These are phyloP conservation scores for Sinopyrophorus schimmeli DNA, from an alignment of 2,888 invertebrate genomes.

Conservation along the genomic window DNA sequence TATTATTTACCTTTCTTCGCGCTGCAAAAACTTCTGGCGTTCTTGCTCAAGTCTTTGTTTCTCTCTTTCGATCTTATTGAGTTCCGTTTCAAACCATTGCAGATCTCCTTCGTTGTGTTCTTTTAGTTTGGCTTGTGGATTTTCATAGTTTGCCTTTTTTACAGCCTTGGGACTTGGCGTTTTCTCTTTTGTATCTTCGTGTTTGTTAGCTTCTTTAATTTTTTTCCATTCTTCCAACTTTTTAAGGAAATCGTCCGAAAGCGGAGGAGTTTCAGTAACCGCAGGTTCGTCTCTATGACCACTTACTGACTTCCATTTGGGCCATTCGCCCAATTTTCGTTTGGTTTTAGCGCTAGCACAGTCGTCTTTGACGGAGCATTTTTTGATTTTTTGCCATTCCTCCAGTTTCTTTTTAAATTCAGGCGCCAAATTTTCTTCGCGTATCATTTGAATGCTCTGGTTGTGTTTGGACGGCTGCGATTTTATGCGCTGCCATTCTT, in stretches of 20 bases:
- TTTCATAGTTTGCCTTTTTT: conserved; percentile 47
- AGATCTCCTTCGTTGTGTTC: conserved; percentile 58
- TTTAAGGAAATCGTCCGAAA: conserved; percentile 81
- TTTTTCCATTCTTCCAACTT: conserved; percentile 87
- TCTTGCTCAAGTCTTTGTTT: conserved; percentile 64
- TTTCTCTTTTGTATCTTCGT: conserved; percentile 39
- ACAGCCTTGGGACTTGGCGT: conserved; percentile 50
- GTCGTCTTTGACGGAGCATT: conserved; percentile 45
- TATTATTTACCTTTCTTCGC: conserved; percentile 61
- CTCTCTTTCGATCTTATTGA: conserved; percentile 64
- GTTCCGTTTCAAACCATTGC: conserved; percentile 62
- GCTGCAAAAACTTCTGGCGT: conserved; percentile 65
- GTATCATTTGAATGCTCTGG: conserved; percentile 49
- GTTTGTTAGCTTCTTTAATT: conserved; percentile 58
- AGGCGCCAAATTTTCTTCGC: conserved; percentile 73
- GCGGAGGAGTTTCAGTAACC: conserved; percentile 65
- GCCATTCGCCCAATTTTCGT: conserved; percentile 63
- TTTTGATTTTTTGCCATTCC: conserved; percentile 82
- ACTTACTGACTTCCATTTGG: conserved; percentile 61
- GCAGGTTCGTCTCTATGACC: conserved; percentile 41
- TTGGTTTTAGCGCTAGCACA: conserved; percentile 36
- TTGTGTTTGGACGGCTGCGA: conserved; percentile 43
- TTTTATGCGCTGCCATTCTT: conserved; percentile 59
- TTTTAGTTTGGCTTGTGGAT: conserved; percentile 42
- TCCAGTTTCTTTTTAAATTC: conserved; percentile 82